Conservation (phyloP, 2,888 invertebrate genomes). For the Rapana venosa region DNA sequence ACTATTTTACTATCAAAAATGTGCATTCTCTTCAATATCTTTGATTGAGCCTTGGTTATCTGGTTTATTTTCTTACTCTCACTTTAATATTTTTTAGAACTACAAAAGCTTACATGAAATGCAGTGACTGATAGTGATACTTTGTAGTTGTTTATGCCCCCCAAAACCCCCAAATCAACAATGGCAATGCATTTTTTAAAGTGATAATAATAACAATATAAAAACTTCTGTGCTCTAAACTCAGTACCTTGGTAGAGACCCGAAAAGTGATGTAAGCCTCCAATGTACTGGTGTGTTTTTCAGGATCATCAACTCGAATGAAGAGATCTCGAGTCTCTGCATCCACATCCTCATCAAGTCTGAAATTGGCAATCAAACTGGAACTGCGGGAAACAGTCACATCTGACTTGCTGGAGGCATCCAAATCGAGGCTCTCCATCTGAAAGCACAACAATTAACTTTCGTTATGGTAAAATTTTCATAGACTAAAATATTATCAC, state of each 20-base stretch:
- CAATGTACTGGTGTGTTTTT: conserved; percentile 85
- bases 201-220: too few species aligned
- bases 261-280: conserved; percentile 86
- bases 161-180: too few species aligned
- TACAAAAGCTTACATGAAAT: too few species aligned
- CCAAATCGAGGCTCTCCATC: conserved; percentile 74
- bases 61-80: too few species aligned
- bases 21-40: too few species aligned
- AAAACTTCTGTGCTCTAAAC: not conserved
- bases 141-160: too few species aligned
- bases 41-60: too few species aligned
- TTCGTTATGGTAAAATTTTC: not conserved
- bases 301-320: conserved; percentile 86
- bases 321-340: conserved; percentile 81
- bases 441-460: conserved; percentile 39
- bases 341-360: conserved; percentile 72
- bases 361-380: conserved; percentile 71
- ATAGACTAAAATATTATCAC: too few species aligned
- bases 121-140: too few species aligned
- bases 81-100: too few species aligned
- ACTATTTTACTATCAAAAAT: too few species aligned
- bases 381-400: conserved; percentile 71
- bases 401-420: conserved; percentile 71
- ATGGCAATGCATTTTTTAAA: too few species aligned
- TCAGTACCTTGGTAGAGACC: conserved; percentile 83